Base-by-base conservation (phyloP, 2,113 vertebrate species). In the Saguinus midas region DNA sequence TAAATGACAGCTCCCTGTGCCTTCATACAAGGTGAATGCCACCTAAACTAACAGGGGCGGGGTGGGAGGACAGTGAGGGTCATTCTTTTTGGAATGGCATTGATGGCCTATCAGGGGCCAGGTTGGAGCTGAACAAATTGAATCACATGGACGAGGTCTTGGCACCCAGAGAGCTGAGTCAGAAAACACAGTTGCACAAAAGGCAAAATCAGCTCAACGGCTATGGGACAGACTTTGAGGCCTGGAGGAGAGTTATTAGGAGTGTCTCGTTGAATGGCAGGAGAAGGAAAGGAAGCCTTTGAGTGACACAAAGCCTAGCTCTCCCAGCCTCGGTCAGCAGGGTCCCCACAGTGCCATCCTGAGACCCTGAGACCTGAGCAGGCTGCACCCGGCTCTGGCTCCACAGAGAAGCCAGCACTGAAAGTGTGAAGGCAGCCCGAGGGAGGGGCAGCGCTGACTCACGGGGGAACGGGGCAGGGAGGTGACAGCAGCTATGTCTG, bases 201-300 rank as follows among this genome's bases (percentile, higher is more conserved):
- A 58, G 2, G 43, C 45, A 91, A 73, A 80, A 64, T 18, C 40
- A 92, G 79, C 27, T 58, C 43, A 95, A 82, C 32, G 29, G 58
- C n/a, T 58, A 12, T 12, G 16, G 40, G 48, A 75, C 55, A 85
- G 73, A 82, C 55, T 85, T 64, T n/a, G 72, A 92, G 11, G 25
- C 20, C 61, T 32, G 55, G 43, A 80, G 84, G 70, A 73, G 16
- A 79, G 87, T 57, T 43, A 35, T 68, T 52, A 21, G 8, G 8
- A 45, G 58, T 32, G 52, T 80, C 50, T 29, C 11, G 0, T 35
- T 72, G 48, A 52, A 55, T 11, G 61, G 85, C 43, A 95, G 40
- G 52, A 9, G 18, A n/a, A 23, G 43, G 13, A 40, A n/a, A 23
- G 43, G 13, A 40, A 25, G 45, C 0, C 7, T 0, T 0, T 58